Evolutionary conservation across 2,113 vertebrate species (phyloP).

Genomic region (Paracyprichromis sp.): DNA sequence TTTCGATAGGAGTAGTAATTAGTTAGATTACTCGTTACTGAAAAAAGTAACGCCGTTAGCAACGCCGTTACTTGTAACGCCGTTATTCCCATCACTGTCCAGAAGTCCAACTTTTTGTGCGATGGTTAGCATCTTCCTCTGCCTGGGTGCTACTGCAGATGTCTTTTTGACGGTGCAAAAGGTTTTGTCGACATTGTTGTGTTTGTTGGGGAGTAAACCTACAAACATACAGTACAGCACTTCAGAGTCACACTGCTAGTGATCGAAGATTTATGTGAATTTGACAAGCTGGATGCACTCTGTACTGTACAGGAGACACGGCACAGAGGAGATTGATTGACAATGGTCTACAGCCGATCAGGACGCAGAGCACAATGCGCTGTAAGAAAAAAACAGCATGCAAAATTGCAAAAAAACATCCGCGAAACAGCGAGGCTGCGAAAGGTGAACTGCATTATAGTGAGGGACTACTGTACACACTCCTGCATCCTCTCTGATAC

Average conservation of each 20-base stretch:
- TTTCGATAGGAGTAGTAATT: no score
- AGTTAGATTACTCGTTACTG: no score
- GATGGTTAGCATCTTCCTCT: no score
- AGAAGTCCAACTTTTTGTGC: no score
- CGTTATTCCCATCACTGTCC: no score
- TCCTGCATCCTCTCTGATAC: neutral
- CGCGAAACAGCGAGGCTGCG: neutral
- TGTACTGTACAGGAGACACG: neutral
- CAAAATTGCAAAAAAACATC: neutral
- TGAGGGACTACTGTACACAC: neutral
- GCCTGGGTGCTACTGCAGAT: no score
- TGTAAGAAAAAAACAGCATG: neutral
- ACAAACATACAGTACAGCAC: neutral
- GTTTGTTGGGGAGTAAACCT: neutral
- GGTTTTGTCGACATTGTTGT: fast-evolving
- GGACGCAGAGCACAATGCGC: neutral
- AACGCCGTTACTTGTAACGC: no score
- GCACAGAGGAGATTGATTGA: neutral
- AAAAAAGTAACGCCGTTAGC: no score
- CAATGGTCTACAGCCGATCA: neutral
- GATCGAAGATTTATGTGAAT: neutral
- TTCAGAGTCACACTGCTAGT: neutral
- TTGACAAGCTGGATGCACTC: neutral
- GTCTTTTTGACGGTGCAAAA: neutral
- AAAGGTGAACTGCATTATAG: neutral